Conservation (phyloP, 2,113 vertebrate species). For the Caranx ignobilis region DNA sequence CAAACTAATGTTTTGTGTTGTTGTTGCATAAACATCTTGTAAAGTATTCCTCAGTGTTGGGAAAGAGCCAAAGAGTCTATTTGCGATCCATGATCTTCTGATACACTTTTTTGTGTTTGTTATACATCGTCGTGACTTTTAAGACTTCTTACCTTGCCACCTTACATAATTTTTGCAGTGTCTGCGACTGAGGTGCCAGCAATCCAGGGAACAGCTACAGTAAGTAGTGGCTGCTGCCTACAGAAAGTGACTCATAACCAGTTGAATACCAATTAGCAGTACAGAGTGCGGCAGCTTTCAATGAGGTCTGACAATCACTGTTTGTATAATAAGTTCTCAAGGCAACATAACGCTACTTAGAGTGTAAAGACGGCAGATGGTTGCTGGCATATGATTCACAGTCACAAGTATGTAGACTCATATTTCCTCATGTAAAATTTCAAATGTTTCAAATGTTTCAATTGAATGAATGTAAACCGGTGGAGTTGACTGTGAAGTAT, state of each 20-base stretch:
- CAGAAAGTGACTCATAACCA: slow-evolving; percentile 58
- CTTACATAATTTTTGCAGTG: slow-evolving; percentile 25
- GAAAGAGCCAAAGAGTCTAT: not conserved
- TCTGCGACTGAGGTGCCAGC: not conserved
- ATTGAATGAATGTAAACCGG: too few species aligned
- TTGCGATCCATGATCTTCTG: not conserved
- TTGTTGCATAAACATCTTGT: not conserved
- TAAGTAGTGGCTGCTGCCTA: slow-evolving; percentile 42
- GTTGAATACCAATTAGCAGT: slow-evolving; percentile 46
- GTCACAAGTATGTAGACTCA: slow-evolving; percentile 1
- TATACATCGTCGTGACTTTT: slow-evolving; percentile 19
- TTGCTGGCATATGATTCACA: slow-evolving; percentile 9
- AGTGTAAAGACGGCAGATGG: slow-evolving; percentile 50
- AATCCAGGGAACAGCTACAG: slow-evolving; percentile 23
- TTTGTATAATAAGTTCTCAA: slow-evolving; percentile 26
- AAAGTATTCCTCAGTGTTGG: not conserved
- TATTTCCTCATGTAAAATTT: not conserved
- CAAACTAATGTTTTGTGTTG: not conserved
- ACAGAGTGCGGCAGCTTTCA: slow-evolving; percentile 40
- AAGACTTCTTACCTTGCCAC: slow-evolving; percentile 1
- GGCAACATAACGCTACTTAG: slow-evolving; percentile 21
- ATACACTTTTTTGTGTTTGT: slow-evolving; percentile 24
- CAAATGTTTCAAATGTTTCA: too few species aligned
- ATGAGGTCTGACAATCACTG: slow-evolving; percentile 44
- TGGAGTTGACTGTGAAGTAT: too few species aligned